A percentile compares a stretch with the other conserved stretches of the same genome.
Evolutionary conservation across 2,888 invertebrate species (phyloP).

Genomic region (Mellilla xanthometata): DNA sequence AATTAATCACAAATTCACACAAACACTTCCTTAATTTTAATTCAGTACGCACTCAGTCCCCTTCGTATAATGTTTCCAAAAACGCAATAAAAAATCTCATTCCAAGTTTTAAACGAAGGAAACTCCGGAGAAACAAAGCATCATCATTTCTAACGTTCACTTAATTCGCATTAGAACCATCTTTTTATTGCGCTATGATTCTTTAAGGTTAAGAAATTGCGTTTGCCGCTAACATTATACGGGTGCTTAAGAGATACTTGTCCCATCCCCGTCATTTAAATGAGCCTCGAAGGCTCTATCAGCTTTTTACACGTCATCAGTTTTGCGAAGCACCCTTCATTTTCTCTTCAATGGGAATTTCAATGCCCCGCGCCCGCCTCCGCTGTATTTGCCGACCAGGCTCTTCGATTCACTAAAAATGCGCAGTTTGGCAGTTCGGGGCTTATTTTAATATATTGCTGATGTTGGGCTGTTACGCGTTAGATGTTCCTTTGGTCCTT

Average conservation of each 20-base stretch:
- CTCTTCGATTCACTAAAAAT: slow-evolving; percentile 50
- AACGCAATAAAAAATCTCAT: slow-evolving; percentile 9
- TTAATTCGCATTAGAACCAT: slow-evolving; percentile 3
- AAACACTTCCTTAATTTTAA: not conserved
- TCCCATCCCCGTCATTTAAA: slow-evolving; percentile 65
- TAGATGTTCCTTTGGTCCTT: not conserved
- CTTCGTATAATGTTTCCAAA: not conserved
- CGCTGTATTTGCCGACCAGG: slow-evolving; percentile 52
- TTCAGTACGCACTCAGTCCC: not conserved
- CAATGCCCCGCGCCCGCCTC: slow-evolving; percentile 44
- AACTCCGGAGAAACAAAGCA: slow-evolving; percentile 10
- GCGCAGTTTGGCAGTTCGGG: slow-evolving; percentile 31
- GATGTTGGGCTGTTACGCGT: slow-evolving; percentile 2
- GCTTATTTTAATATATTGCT: slow-evolving; percentile 27
- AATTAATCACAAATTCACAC: not conserved
- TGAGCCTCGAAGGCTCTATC: slow-evolving; percentile 70
- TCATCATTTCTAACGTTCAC: slow-evolving; percentile 5
- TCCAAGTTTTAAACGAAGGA: slow-evolving; percentile 3
- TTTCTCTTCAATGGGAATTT: slow-evolving; percentile 62
- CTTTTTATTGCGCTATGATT: slow-evolving; percentile 4
- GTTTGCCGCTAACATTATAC: slow-evolving; percentile 40
- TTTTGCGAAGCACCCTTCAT: slow-evolving; percentile 66
- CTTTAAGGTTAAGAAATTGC: slow-evolving; percentile 12
- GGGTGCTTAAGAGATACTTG: slow-evolving; percentile 52
- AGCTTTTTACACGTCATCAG: slow-evolving; percentile 73